Percentiles rank a stretch among this genome's conserved stretches.
phyloP scores from a whole-genome alignment of 1,140 invertebrate species.

The Vanessa tameamea region DNA sequence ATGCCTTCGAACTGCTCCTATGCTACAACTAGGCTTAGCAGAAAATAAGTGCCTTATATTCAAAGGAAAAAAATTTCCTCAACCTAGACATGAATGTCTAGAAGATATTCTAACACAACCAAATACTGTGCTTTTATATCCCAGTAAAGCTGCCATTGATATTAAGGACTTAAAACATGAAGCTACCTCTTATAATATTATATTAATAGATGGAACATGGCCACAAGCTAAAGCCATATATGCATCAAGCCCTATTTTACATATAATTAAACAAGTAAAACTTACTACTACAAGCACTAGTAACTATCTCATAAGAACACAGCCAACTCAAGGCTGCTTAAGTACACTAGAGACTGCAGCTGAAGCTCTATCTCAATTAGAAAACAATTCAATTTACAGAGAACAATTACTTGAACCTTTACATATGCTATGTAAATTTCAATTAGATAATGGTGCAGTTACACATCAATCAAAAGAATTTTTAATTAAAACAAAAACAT shows the following conservation, averaged over 20 bases:
- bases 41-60: slow-evolving; percentile 88
- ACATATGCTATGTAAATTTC: slow-evolving; percentile 90
- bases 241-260: slow-evolving; percentile 86
- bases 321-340: slow-evolving; percentile 94
- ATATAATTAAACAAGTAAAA: slow-evolving; percentile 87
- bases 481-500: slow-evolving; percentile 91
- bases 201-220: slow-evolving; percentile 97
- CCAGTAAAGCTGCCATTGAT: slow-evolving; percentile 87
- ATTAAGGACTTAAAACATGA: slow-evolving; percentile 76
- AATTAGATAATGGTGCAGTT: slow-evolving; percentile 94
- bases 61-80: slow-evolving; percentile 92
- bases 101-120: slow-evolving; percentile 84
- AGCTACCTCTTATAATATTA: slow-evolving; percentile 85
- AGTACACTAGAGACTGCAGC: slow-evolving; percentile 96
- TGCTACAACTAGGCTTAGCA: slow-evolving; percentile 88
- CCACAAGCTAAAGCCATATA: slow-evolving; percentile 94
- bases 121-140: slow-evolving; percentile 91
- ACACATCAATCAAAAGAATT: slow-evolving; percentile 96
- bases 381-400: slow-evolving; percentile 84
- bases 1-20: slow-evolving; percentile 92
- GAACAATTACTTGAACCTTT: slow-evolving; percentile 88
- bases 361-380: slow-evolving; percentile 89
- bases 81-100: slow-evolving; percentile 84
- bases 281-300: slow-evolving; percentile 86
- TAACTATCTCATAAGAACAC: slow-evolving; percentile 95